phyloP scores from a whole-genome alignment of 2,888 invertebrate genomes.

The Eupeodes latifasciatus region DNA sequence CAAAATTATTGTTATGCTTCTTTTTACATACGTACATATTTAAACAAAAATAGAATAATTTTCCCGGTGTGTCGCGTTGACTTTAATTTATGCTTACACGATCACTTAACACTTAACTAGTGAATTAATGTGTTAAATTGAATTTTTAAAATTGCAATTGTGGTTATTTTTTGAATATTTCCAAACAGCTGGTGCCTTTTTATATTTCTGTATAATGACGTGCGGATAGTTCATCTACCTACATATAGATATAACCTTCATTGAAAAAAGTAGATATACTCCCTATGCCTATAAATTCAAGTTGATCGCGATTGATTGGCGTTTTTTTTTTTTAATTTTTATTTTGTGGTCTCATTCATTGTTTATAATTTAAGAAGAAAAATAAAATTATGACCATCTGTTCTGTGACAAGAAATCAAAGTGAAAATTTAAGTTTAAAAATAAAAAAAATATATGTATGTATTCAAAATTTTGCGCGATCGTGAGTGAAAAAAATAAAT shows the following conservation, averaged over 20 bases:
- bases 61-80: conserved; percentile 45
- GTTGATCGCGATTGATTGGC: background rate
- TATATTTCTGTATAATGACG: background rate
- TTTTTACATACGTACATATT: background rate
- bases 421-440: conserved; percentile 29
- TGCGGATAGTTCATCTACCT: background rate
- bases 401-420: conserved; percentile 22
- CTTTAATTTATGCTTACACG: conserved; percentile 73
- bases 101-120: conserved; percentile 69
- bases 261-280: background rate
- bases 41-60: conserved; percentile 31
- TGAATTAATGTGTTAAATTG: conserved; percentile 73
- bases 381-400: conserved; percentile 57
- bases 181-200: conserved; percentile 57
- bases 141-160: conserved; percentile 64
- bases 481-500: conserved; percentile 37
- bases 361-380: conserved; percentile 7
- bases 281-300: background rate
- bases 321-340: background rate
- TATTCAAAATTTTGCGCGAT: conserved; percentile 64
- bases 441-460: background rate
- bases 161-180: conserved; percentile 56
- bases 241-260: conserved; percentile 5
- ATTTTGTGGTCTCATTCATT: conserved; percentile 25
- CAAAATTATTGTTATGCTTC: too few species aligned